These are phyloP conservation scores for Microcaecilia unicolor DNA, from an alignment of 2,797 vertebrate genomes.

Conservation along the genomic window DNA sequence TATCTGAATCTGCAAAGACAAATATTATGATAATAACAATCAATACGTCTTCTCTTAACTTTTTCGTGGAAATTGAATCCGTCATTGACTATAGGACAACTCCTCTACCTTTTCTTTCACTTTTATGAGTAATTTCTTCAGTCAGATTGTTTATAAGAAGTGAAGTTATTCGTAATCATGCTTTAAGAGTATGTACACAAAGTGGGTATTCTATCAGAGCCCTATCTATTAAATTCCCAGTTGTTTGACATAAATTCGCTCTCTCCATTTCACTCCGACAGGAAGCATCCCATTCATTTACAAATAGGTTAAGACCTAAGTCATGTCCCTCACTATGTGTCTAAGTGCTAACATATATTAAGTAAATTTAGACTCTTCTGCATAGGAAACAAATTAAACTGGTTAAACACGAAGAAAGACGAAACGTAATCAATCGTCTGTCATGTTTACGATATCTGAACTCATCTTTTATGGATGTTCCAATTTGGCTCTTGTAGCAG, in stretches of 20 bases:
- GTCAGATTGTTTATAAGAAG: conserved; percentile 83
- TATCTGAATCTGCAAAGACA: conserved; percentile 61
- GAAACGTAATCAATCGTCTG: conserved; percentile 77
- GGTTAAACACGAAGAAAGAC: conserved; percentile 76
- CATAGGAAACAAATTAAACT: conserved; percentile 84
- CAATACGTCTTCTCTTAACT: conserved; percentile 63
- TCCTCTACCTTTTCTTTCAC: conserved; percentile 74
- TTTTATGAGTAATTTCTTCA: conserved; percentile 82
- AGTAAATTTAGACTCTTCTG: conserved; percentile 85
- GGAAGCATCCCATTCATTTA: conserved; percentile 89
- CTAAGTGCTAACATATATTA: conserved; percentile 89
- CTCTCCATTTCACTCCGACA: conserved; percentile 77
- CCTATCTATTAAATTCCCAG: conserved; percentile 85
- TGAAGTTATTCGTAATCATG: conserved; percentile 86
- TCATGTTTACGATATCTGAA: conserved; percentile 76
- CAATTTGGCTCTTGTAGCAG: conserved; percentile 65
- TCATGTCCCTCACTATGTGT: conserved; percentile 73
- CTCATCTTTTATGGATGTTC: conserved; percentile 68
- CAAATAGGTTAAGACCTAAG: conserved; percentile 74
- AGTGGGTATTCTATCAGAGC: conserved; percentile 81
- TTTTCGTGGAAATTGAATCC: conserved; percentile 68
- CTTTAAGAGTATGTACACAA: conserved; percentile 85
- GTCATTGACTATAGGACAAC: conserved; percentile 59
- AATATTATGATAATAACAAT: conserved; percentile 73
- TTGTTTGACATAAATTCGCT: conserved; percentile 94